Evolutionary conservation across 2,888 invertebrate genomes (phyloP).

Genomic region (Drosophila meridionalis): DNA sequence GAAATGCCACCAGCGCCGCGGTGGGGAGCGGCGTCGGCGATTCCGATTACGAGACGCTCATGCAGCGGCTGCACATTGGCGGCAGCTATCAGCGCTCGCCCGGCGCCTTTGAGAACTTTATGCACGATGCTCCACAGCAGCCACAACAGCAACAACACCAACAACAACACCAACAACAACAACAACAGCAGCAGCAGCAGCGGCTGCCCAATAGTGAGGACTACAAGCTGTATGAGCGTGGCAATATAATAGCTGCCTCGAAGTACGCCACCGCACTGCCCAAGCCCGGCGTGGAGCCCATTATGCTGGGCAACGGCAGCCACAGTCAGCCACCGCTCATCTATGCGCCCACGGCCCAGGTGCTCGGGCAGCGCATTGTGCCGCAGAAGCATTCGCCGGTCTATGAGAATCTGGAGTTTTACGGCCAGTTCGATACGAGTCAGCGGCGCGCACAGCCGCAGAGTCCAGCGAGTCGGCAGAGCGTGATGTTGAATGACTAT

Average conservation of each 20-base stretch:
- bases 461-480: slow-evolving; percentile 77
- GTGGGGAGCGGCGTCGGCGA: slow-evolving; percentile 35
- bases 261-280: slow-evolving; percentile 89
- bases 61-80: slow-evolving; percentile 82
- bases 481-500: slow-evolving; percentile 85
- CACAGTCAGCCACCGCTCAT: slow-evolving; percentile 50
- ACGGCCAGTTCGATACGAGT: slow-evolving; percentile 86
- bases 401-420: slow-evolving; percentile 94
- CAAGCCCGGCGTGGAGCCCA: slow-evolving; percentile 85
- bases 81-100: slow-evolving; percentile 74
- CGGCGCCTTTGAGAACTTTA: slow-evolving; percentile 73
- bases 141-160: slow-evolving; percentile 83
- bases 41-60: slow-evolving; percentile 80
- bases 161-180: slow-evolving; percentile 86
- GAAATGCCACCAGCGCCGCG: slow-evolving; percentile 58
- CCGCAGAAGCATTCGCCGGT: slow-evolving; percentile 86
- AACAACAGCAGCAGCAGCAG: slow-evolving; percentile 86
- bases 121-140: slow-evolving; percentile 83
- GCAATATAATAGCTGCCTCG: slow-evolving; percentile 91
- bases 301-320: slow-evolving; percentile 37
- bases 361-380: slow-evolving; percentile 81
- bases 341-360: slow-evolving; percentile 65
- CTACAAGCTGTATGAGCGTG: slow-evolving; percentile 88
- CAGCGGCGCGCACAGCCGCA: slow-evolving; percentile 92
- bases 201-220: slow-evolving; percentile 87